phyloP scores from a whole-genome alignment of 2,113 vertebrate genomes.

The Semicossyphus pulcher region DNA sequence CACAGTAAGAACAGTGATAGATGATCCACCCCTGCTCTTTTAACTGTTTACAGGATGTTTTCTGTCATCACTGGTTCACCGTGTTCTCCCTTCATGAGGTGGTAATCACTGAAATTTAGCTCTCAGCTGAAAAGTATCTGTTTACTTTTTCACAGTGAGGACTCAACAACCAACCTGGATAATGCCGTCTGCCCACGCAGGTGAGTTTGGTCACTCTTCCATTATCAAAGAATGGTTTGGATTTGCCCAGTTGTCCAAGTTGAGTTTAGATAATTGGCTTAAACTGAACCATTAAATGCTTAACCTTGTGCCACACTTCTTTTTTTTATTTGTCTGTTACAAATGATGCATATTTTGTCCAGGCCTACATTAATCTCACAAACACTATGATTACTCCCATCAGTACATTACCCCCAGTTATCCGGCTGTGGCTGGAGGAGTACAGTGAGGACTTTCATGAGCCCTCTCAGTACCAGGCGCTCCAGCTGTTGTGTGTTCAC shows the following conservation, averaged over 20 bases:
- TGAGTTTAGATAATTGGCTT: background rate
- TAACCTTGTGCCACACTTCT: background rate
- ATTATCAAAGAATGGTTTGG: background rate
- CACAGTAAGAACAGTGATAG: constrained; percentile 33
- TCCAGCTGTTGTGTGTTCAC: constrained; percentile 76
- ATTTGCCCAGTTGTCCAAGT: background rate
- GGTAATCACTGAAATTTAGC: background rate
- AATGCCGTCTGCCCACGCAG: constrained; percentile 65
- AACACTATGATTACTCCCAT: background rate
- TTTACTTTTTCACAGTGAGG: constrained; percentile 72
- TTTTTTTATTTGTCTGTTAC: background rate
- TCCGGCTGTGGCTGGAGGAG: constrained; percentile 85
- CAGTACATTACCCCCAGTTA: constrained; percentile 74
- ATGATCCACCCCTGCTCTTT: background rate
- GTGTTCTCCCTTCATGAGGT: background rate
- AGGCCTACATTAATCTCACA: background rate
- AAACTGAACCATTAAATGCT: background rate
- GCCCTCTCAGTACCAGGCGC: constrained; percentile 78
- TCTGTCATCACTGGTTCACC: constrained; percentile 4
- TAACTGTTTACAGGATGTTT: constrained; percentile 25
- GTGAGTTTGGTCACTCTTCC: constrained; percentile 57
- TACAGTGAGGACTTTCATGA: constrained; percentile 86
- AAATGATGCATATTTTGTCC: background rate
- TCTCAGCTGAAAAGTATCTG: background rate
- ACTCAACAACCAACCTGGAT: constrained; percentile 61